Conservation (phyloP, 2,797 vertebrate species). For the Gambelia wislizenii region DNA sequence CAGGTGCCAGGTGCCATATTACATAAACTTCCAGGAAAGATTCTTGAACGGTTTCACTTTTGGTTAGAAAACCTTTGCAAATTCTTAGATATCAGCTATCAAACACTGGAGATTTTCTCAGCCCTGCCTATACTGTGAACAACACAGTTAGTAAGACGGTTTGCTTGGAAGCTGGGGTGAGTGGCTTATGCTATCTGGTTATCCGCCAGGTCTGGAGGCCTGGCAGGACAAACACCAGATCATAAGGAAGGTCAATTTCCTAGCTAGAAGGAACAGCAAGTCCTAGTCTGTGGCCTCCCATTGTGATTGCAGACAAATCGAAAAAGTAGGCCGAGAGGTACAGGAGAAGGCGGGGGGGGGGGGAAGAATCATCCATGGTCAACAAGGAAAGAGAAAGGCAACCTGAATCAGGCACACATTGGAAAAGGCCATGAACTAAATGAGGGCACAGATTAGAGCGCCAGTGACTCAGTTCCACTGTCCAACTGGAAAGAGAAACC, state of each 20-base stretch:
- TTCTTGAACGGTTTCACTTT: not conserved
- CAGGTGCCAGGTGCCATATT: not conserved
- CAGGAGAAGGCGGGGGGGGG: not conserved
- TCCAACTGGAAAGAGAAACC: constrained; percentile 43
- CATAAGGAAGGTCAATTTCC: not conserved
- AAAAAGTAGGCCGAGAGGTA: not conserved
- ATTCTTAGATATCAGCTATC: not conserved
- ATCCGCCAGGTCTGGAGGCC: not conserved
- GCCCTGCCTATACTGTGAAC: not conserved
- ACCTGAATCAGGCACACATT: not conserved
- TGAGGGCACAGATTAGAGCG: constrained; percentile 20
- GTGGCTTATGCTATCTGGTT: no score
- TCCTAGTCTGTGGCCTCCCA: not conserved
- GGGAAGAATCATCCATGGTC: constrained; percentile 1
- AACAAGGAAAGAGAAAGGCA: constrained; percentile 10
- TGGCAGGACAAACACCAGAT: no score
- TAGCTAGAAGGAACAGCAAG: not conserved
- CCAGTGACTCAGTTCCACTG: constrained; percentile 47
- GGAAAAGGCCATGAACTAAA: constrained; percentile 2
- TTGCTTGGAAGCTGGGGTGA: not conserved
- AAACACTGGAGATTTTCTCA: not conserved
- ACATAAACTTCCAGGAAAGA: not conserved
- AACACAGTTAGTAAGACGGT: not conserved
- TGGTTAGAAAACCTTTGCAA: not conserved
- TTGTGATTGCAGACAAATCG: not conserved